A percentile compares a stretch with the other conserved stretches of the same genome.
Conservation (phyloP, 1,140 invertebrate species). For the Triops cancriformis region DNA sequence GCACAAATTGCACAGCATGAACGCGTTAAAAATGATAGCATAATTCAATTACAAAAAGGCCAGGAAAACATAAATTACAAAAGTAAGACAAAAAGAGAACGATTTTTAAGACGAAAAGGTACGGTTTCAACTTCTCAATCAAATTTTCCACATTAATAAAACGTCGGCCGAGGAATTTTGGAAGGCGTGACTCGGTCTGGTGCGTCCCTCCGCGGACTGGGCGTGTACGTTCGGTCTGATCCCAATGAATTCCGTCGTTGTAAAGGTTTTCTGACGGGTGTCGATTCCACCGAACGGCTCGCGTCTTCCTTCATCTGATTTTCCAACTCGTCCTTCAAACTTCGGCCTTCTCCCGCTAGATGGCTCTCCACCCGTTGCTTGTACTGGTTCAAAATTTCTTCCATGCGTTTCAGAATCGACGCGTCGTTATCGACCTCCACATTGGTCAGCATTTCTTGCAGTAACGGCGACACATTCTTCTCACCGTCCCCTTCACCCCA, state of each 20-base stretch:
- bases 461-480: conserved; percentile 20
- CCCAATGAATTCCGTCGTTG: background rate
- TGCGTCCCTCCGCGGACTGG: background rate
- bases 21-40: too few relatives aligned
- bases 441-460: conserved; percentile 25
- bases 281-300: background rate
- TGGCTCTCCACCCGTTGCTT: conserved; percentile 22
- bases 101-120: background rate
- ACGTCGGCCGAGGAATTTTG: background rate
- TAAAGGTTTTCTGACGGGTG: background rate
- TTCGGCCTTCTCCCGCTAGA: conserved; percentile 22
- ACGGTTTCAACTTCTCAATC: background rate
- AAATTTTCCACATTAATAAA: background rate
- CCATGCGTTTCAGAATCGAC: conserved; percentile 27
- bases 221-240: background rate
- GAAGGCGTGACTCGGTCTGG: background rate
- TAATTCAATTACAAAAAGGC: too few relatives aligned
- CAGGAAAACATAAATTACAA: background rate
- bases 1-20: too few relatives aligned
- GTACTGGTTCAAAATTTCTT: conserved; percentile 28
- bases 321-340: conserved; percentile 15
- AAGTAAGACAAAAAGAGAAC: background rate
- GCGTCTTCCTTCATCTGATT: background rate
- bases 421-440: conserved; percentile 27
- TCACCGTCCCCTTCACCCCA: background rate